Base-by-base conservation (phyloP, 30 jellyfish, hydroid and myxozoan species). In the Chrysaora quinquecirrha region DNA sequence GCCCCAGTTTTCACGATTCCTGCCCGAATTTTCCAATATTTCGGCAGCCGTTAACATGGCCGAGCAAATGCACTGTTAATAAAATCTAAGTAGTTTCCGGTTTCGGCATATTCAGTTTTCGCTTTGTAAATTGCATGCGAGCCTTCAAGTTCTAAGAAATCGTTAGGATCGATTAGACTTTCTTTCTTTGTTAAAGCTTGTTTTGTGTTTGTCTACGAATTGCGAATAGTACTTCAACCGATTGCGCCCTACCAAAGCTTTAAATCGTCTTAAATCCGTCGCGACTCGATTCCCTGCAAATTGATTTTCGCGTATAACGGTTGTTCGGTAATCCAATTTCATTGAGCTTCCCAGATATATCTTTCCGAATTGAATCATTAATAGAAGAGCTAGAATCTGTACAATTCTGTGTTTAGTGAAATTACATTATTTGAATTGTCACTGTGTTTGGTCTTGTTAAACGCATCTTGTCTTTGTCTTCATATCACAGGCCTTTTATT, bases 351-450 rank as follows among this genome's bases (percentile, higher is more conserved):
- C 71, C 68, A 81, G 83, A 30, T 67, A 31, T 68, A 80, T 81
- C 91, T 81, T 69, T 81, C 91, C 91, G 85, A 63, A 81, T 69
- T 34, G 91, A 81, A 66, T 69, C 91, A 32, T 35, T 48, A 33
- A 33, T 25, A 35, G 30, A 65, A 62, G 78, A 76, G 62, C 52
- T n/a, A 49, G 78, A 75, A 29, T 76, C 30, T 66, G 29, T 28
- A 61, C 54, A 6, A 56, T 14, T 34, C 22, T 29, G 32, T 54
- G 30, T 35, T 52, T 32, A 32, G 29, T 75, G 47, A 28, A 46
- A 20, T 75, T 34, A 64, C 3, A 14, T 78, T 48, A n/a, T 65
- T 78, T 34, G 22, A 43, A 43, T 16, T 43, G 9, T 43, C 58
- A 16, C 12, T 9, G 58, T 43, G 16, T 9, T 43, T 43, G 58